Percentiles rank a stretch among this genome's conserved stretches.
Conservation (phyloP, 2,113 vertebrate genomes). For the Meles meles region DNA sequence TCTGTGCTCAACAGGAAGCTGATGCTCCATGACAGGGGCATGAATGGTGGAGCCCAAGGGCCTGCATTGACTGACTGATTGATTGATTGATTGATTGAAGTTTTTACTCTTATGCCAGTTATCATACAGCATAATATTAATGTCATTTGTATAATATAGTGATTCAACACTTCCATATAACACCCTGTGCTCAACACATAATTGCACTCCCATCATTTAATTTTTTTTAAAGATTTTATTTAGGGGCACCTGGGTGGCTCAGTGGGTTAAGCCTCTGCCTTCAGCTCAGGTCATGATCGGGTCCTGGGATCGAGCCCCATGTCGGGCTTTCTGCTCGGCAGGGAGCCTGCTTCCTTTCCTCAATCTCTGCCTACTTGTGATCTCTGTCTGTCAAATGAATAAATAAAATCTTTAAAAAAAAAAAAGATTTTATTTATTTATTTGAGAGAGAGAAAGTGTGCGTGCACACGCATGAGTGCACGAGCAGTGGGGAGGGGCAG, state of each 20-base stretch:
- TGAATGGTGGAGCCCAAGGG: no score
- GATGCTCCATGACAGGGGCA: background rate
- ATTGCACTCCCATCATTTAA: background rate
- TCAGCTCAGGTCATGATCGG: no score
- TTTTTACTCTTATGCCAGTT: background rate
- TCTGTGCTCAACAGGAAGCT: background rate
- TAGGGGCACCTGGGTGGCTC: no score
- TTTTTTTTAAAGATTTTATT: background rate
- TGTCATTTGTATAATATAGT: background rate
- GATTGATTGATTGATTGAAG: background rate
- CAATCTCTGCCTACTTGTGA: no score
- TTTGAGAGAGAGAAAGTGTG: background rate
- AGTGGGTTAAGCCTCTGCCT: no score
- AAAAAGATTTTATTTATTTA: background rate
- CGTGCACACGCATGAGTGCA: background rate
- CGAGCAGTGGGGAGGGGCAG: background rate
- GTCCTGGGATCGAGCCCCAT: no score
- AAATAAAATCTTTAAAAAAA: no score
- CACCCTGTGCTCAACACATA: background rate
- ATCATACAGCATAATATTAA: background rate
- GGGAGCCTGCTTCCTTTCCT: no score
- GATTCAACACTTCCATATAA: background rate
- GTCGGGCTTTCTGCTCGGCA: no score
- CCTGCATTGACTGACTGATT: background rate
- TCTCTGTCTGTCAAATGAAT: no score